Percentiles rank a stretch among this genome's conserved stretches.
These are phyloP conservation scores for Nyctibius grandis DNA, from an alignment of 2,797 vertebrate species.

Conservation along the genomic window DNA sequence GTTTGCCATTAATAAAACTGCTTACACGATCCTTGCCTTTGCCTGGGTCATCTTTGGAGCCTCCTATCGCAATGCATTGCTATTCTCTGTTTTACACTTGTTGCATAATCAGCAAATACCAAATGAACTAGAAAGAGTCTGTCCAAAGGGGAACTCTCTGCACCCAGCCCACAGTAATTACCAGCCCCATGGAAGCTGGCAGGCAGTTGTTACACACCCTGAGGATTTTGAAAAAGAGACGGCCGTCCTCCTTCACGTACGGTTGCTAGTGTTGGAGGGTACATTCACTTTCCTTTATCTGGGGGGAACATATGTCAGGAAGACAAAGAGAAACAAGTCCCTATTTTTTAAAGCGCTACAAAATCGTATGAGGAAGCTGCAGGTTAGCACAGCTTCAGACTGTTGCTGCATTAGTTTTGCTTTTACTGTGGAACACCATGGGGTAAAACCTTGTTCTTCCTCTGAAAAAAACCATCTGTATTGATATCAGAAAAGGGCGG, in stretches of 20 bases:
- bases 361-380: background rate
- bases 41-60: background rate
- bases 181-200: background rate
- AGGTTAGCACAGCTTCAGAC: background rate
- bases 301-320: background rate
- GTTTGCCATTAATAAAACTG: background rate
- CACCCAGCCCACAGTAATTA: background rate
- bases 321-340: background rate
- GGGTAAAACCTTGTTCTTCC: slow-evolving; percentile 24
- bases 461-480: slow-evolving; percentile 29
- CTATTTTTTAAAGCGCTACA: background rate
- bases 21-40: background rate
- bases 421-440: slow-evolving; percentile 14
- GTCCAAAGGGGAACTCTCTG: background rate
- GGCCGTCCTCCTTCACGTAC: background rate
- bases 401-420: slow-evolving; percentile 10
- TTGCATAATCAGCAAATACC: background rate
- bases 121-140: background rate
- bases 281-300: background rate
- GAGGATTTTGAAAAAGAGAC: background rate
- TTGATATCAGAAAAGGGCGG: slow-evolving; percentile 59
- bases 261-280: background rate
- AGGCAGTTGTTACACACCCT: background rate
- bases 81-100: background rate
- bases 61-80: background rate